phyloP scores from a whole-genome alignment of 2,797 vertebrate species.

The Tapera naevia region DNA sequence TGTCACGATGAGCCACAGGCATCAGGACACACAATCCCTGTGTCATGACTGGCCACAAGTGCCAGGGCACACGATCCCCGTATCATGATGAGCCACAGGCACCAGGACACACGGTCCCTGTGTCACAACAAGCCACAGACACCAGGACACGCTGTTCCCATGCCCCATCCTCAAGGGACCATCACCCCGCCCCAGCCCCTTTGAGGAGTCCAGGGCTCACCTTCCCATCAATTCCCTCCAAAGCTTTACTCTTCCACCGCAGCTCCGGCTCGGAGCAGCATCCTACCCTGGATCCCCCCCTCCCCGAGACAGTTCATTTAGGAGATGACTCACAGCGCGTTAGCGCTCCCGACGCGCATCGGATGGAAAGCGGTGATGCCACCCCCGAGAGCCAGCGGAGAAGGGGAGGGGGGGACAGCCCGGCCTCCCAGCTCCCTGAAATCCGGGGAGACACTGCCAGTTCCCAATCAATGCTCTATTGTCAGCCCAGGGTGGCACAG shows the following conservation, averaged over 20 bases:
- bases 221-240: background rate
- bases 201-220: background rate
- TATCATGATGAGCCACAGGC: background rate
- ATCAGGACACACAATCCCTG: accelerated
- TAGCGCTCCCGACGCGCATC: background rate
- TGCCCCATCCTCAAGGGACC: background rate
- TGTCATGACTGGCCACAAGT: no score
- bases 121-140: no score
- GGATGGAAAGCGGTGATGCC: background rate
- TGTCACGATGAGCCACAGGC: background rate
- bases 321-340: slow-evolving; percentile 38
- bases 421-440: background rate
- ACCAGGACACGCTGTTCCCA: no score
- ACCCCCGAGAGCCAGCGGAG: background rate
- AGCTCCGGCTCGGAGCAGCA: background rate
- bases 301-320: background rate
- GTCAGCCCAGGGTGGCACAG: background rate
- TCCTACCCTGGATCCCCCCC: background rate
- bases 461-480: background rate
- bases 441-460: background rate
- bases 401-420: background rate
- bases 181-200: background rate
- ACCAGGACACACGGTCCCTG: accelerated
- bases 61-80: no score
- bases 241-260: background rate